These are phyloP conservation scores for Danio choprae DNA, from an alignment of 2,797 vertebrate species.

Conservation along the genomic window DNA sequence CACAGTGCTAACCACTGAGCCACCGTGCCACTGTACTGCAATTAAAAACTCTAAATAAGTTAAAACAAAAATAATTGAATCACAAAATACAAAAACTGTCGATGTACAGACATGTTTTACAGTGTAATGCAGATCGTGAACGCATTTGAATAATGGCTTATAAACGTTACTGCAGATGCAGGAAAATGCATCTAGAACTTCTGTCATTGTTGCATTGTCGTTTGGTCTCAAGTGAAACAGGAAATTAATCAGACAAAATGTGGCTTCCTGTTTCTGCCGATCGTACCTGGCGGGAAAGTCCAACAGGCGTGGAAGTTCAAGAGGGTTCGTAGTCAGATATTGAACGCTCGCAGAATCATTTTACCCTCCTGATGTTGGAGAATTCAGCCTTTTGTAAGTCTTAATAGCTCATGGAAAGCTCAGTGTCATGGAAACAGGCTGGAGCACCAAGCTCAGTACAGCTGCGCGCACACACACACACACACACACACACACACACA, in stretches of 20 bases:
- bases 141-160: neutral
- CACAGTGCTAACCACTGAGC: no score
- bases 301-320: neutral
- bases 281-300: slow-evolving; percentile 31
- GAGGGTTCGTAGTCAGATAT: neutral
- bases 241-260: slow-evolving; percentile 36
- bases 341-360: neutral
- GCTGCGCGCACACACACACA: slow-evolving; percentile 30
- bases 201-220: no score
- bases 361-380: slow-evolving; percentile 16
- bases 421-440: slow-evolving; percentile 59
- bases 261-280: slow-evolving; percentile 11
- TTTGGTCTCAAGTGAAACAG: neutral
- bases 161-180: neutral
- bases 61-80: no score
- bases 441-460: slow-evolving; percentile 28
- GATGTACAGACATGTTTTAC: no score
- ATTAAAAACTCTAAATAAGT: no score
- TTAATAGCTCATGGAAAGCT: slow-evolving; percentile 35
- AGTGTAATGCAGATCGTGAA: no score
- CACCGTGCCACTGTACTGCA: no score
- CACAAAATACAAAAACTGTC: no score
- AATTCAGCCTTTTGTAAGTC: slow-evolving; percentile 45
- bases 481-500: neutral
- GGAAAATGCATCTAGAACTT: neutral